Base-by-base conservation (phyloP, 2,888 invertebrate species). In the Noctua janthe region DNA sequence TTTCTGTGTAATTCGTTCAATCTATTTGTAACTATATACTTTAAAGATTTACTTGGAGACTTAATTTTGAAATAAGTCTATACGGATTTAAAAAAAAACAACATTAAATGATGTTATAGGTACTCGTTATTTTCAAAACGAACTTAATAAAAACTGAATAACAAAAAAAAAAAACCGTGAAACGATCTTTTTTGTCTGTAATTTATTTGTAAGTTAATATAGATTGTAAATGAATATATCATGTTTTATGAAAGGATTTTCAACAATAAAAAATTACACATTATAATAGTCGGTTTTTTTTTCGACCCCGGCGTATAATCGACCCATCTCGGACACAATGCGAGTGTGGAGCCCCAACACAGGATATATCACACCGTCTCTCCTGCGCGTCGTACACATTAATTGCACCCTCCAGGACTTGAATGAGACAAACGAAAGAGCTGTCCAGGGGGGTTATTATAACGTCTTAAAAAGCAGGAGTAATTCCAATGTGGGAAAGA, bases 171-270 rank as follows among this genome's bases (percentile, higher is more conserved):
- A 74, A 76, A 71, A 84, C 77, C 79, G 74, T 74, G 54, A 75
- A 84, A 75, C 64, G 35, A 66, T 64, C 39, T 15, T 17, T 47
- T 81, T 81, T 62, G 70, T 80, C 83, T 89, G 64, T 88, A 90
- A 88, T 82, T 89, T 88, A 90, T 88, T 88, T 81, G 20, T 90
- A 88, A 88, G 88, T 82, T 84, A 84, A 86, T 86, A 81, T 88
- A 90, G 88, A 83, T 76, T 90, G 80, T 90, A 90, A 90, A 89
- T 86, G 83, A 84, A 88, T 88, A 82, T 84, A 88, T 88, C 84
- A 76, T 83, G 88, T 90, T 88, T 86, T 87, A 85, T 69, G 80
- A 88, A 86, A 81, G 72, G 78, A 90, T 79, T 90, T 84, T 86
- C 78, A 79, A 82, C 88, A 88, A 90, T 88, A 80, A 89, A 89